A percentile compares a stretch with the other conserved stretches of the same genome.
These are phyloP conservation scores for Gnatocerus cornutus DNA, from an alignment of 2,888 invertebrate species.

Conservation along the genomic window DNA sequence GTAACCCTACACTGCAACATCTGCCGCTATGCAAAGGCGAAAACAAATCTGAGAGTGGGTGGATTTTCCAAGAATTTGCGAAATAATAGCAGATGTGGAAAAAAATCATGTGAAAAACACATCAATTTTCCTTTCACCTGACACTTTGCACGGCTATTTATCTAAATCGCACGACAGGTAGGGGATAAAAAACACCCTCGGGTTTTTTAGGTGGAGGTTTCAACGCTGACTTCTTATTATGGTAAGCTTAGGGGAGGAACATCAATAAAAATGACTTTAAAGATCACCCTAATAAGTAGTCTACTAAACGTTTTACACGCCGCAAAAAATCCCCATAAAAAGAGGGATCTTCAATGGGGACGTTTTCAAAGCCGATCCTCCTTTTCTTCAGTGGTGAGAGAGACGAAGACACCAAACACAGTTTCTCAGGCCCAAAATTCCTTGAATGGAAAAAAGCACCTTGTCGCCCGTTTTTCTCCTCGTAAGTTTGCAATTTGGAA, in stretches of 20 bases:
- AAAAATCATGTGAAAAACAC: slow-evolving; percentile 41
- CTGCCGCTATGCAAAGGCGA: slow-evolving; percentile 52
- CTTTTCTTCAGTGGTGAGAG: neutral
- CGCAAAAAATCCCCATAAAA: slow-evolving; percentile 67
- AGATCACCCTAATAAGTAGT: slow-evolving; percentile 65
- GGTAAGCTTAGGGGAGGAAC: slow-evolving; percentile 59
- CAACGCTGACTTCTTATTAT: slow-evolving; percentile 56
- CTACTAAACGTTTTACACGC: slow-evolving; percentile 67
- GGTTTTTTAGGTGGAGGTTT: slow-evolving; percentile 54
- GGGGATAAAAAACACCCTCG: slow-evolving; percentile 59
- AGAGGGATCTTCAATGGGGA: slow-evolving; percentile 50
- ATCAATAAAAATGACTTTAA: slow-evolving; percentile 65
- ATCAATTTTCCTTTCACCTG: slow-evolving; percentile 59
- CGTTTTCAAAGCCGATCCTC: slow-evolving; percentile 5
- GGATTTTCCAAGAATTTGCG: neutral
- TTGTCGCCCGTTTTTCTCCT: too few relatives aligned
- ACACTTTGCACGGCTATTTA: slow-evolving; percentile 57
- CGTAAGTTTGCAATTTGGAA: slow-evolving; percentile 31
- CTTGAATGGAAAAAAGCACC: neutral
- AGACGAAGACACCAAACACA: neutral
- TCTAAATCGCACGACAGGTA: slow-evolving; percentile 57
- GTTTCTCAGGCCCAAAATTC: slow-evolving; percentile 12
- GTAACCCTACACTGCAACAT: slow-evolving; percentile 61
- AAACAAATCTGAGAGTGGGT: slow-evolving; percentile 22
- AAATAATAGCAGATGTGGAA: too few relatives aligned